A percentile compares a stretch with the other conserved stretches of the same genome.
Evolutionary conservation across 2,888 invertebrate species (phyloP).

Genomic region (Metellina segmentata): DNA sequence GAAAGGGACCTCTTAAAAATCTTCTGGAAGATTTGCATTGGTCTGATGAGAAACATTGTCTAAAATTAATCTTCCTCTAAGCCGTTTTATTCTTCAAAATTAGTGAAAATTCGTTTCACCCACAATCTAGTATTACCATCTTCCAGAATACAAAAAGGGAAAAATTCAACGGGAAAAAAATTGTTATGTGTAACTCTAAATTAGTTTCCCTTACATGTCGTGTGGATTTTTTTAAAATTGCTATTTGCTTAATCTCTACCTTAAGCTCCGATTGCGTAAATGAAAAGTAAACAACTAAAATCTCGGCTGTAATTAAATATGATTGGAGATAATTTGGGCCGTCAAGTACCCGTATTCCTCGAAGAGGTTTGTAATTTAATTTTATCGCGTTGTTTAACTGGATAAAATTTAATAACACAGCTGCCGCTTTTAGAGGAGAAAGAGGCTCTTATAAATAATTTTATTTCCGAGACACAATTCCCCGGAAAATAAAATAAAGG

Average conservation of each 20-base stretch:
- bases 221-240: slow-evolving; percentile 21
- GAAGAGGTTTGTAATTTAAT: slow-evolving; percentile 57
- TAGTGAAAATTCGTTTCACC: slow-evolving; percentile 27
- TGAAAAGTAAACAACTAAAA: slow-evolving; percentile 62
- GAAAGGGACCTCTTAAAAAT: slow-evolving; percentile 60
- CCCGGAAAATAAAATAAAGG: not conserved
- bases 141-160: slow-evolving; percentile 7
- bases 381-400: slow-evolving; percentile 49
- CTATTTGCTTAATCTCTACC: slow-evolving; percentile 36
- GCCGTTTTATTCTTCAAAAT: slow-evolving; percentile 44
- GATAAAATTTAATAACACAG: slow-evolving; percentile 63
- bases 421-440: slow-evolving; percentile 9
- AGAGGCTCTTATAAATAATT: slow-evolving; percentile 46
- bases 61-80: slow-evolving; percentile 66
- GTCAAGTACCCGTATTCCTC: slow-evolving; percentile 33
- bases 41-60: slow-evolving; percentile 43
- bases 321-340: slow-evolving; percentile 60
- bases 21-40: slow-evolving; percentile 45
- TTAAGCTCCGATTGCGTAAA: slow-evolving; percentile 41
- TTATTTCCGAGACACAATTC: slow-evolving; percentile 14
- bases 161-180: slow-evolving; percentile 35
- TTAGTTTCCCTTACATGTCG: slow-evolving; percentile 31
- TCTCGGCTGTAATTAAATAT: slow-evolving; percentile 61
- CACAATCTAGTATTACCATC: slow-evolving; percentile 19
- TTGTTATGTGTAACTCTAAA: slow-evolving; percentile 6